These are phyloP conservation scores for Mayetiola destructor DNA, from an alignment of 2,888 invertebrate species.

Conservation along the genomic window DNA sequence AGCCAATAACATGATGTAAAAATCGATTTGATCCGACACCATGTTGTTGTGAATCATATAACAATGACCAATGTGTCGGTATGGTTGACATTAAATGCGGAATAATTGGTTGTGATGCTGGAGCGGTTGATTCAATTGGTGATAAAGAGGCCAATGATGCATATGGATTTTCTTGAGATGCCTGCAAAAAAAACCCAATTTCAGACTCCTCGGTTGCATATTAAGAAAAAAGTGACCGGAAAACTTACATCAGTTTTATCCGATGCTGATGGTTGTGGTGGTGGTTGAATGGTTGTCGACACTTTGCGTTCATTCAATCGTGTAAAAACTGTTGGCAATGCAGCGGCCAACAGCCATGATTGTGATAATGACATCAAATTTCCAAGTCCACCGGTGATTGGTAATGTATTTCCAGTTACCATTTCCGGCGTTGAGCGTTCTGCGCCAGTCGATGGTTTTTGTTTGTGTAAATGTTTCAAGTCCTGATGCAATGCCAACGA, in stretches of 20 bases:
- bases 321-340: constrained; percentile 43
- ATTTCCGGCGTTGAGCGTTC: background rate
- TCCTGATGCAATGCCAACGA: background rate
- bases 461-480: constrained; percentile 22
- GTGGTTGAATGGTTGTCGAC: constrained; percentile 27
- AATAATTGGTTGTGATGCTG: constrained; percentile 40
- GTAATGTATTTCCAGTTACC: constrained; percentile 1
- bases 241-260: background rate
- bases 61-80: constrained; percentile 68
- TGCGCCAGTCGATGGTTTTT: background rate
- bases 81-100: constrained; percentile 49
- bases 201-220: too few species aligned
- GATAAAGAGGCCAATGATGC: constrained; percentile 14
- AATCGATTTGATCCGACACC: constrained; percentile 81
- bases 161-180: too few species aligned
- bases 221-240: too few species aligned
- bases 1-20: constrained; percentile 63
- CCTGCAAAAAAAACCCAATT: too few species aligned
- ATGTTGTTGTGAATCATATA: constrained; percentile 73
- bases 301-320: constrained; percentile 27
- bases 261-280: background rate
- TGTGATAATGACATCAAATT: constrained; percentile 45
- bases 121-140: constrained; percentile 15
- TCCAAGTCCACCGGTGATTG: constrained; percentile 21
- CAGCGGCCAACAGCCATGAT: constrained; percentile 56